These are phyloP conservation scores for Megaptera novaeangliae DNA, from an alignment of 2,113 vertebrate species.

Conservation along the genomic window DNA sequence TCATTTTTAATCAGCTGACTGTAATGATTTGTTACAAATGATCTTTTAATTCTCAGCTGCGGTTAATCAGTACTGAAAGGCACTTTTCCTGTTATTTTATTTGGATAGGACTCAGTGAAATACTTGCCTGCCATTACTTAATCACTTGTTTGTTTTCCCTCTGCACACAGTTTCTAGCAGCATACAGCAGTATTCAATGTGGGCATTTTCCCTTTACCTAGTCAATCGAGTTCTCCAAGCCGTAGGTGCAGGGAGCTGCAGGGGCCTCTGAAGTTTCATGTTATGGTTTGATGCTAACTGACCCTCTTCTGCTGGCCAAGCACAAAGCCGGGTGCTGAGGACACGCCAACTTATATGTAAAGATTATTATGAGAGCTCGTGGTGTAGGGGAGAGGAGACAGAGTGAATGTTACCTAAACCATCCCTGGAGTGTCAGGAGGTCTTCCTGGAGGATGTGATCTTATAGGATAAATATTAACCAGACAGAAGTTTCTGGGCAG, in stretches of 20 bases:
- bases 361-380: neutral
- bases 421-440: neutral
- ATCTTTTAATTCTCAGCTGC: slow-evolving; percentile 77
- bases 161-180: slow-evolving; percentile 71
- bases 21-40: slow-evolving; percentile 80
- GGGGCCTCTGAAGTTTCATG: neutral
- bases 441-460: neutral
- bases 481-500: neutral
- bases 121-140: slow-evolving; percentile 81
- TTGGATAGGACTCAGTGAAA: slow-evolving; percentile 80
- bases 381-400: neutral
- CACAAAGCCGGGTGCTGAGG: neutral
- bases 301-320: neutral
- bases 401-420: neutral
- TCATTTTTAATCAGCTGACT: slow-evolving; percentile 82
- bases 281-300: neutral
- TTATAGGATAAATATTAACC: neutral
- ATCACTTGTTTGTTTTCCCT: slow-evolving; percentile 82
- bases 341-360: neutral
- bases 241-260: neutral
- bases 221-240: slow-evolving; percentile 52
- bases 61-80: slow-evolving; percentile 79
- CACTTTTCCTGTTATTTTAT: slow-evolving; percentile 77
- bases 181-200: slow-evolving; percentile 53
- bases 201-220: slow-evolving; percentile 55